Conservation (phyloP, 2,797 vertebrate species). For the Oryzias sinensis region DNA sequence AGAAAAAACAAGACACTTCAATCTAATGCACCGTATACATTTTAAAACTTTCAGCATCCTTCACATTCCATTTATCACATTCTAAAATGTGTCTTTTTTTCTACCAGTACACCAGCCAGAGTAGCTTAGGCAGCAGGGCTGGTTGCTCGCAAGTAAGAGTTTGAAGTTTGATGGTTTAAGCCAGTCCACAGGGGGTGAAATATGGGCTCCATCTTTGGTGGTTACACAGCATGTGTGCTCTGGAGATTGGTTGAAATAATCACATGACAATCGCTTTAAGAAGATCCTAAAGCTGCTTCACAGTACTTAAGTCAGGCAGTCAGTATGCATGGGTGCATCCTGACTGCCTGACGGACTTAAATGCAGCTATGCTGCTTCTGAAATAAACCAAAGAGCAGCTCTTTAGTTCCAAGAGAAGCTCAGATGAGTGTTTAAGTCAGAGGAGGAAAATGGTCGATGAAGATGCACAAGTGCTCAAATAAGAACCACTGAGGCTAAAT, state of each 20-base stretch:
- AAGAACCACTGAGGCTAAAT: constrained; percentile 18
- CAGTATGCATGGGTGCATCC: constrained; percentile 32
- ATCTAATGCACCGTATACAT: too few species aligned
- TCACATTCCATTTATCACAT: too few species aligned
- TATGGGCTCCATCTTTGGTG: constrained; percentile 39
- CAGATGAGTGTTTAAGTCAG: constrained; percentile 50
- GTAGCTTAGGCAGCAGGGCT: too few species aligned
- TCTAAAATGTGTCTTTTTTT: too few species aligned
- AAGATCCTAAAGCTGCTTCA: constrained; percentile 54
- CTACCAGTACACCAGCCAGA: too few species aligned
- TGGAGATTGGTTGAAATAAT: constrained; percentile 54
- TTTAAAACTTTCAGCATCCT: too few species aligned
- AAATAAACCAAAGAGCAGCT: constrained; percentile 46
- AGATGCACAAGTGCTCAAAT: constrained; percentile 33
- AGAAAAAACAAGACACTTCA: background rate
- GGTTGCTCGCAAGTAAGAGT: too few species aligned
- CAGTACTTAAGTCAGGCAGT: constrained; percentile 47
- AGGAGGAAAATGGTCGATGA: constrained; percentile 34
- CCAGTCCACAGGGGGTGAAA: constrained; percentile 28
- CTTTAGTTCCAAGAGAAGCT: constrained; percentile 36
- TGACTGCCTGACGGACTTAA: constrained; percentile 56
- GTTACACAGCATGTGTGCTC: constrained; percentile 26
- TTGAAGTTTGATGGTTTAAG: constrained; percentile 26
- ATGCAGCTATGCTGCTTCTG: constrained; percentile 56
- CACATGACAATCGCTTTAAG: constrained; percentile 65